Conservation (phyloP, 2,113 vertebrate genomes). For the Platysternon megacephalum region DNA sequence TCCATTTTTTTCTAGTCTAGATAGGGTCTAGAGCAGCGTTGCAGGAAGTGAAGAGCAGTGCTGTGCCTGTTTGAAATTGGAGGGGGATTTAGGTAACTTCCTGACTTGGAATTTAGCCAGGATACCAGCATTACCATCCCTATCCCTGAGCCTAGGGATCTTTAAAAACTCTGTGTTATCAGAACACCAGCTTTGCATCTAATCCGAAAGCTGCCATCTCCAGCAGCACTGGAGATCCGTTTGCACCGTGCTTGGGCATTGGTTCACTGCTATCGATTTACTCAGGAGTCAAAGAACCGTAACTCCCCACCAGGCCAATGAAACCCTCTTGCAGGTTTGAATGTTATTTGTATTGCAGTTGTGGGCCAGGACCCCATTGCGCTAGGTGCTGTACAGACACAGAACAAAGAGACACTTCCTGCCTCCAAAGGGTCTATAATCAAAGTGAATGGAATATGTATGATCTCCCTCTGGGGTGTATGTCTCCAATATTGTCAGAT, state of each 20-base stretch:
- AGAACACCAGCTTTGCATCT: background rate
- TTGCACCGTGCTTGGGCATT: background rate
- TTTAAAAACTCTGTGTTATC: background rate
- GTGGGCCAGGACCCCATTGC: background rate
- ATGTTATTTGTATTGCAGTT: background rate
- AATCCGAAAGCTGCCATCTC: background rate
- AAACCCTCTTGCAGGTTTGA: conserved; percentile 12
- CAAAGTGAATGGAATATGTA: background rate
- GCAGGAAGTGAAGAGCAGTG: background rate
- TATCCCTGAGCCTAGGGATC: background rate
- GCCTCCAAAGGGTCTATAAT: background rate
- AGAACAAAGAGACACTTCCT: background rate
- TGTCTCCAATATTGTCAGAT: background rate
- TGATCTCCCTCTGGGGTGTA: background rate
- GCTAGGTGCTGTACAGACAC: background rate
- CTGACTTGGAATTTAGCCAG: background rate
- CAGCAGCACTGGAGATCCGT: background rate
- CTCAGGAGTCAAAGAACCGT: background rate
- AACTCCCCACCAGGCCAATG: background rate
- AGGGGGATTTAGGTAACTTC: background rate
- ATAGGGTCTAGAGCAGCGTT: background rate
- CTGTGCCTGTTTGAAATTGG: background rate
- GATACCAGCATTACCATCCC: background rate
- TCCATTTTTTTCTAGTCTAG: background rate
- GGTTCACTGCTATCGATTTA: background rate